phyloP scores from a whole-genome alignment of 37 sponge, comb jelly and placozoan genomes.

The Bolinopsis microptera region DNA sequence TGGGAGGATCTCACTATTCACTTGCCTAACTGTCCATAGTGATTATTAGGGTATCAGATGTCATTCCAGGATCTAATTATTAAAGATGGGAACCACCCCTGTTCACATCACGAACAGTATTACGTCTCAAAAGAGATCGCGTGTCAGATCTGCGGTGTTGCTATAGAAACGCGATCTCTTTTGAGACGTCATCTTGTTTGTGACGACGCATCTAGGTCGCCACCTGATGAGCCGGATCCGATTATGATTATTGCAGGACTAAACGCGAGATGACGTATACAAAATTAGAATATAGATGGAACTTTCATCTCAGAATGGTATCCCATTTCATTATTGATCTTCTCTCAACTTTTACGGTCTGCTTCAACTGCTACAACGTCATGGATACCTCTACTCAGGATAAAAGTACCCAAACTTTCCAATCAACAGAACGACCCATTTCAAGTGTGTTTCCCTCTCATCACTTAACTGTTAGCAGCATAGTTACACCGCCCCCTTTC shows the following conservation, averaged over 20 bases:
- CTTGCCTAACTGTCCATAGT: no score
- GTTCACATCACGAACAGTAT: not conserved
- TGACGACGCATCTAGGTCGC: not conserved
- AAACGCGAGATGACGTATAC: not conserved
- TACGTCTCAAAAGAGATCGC: not conserved
- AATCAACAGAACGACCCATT: not conserved
- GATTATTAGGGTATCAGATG: no score
- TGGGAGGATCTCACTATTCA: no score
- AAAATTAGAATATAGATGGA: not conserved
- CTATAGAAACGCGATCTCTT: not conserved
- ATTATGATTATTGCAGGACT: not conserved
- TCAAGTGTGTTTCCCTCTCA: not conserved
- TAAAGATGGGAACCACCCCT: no score
- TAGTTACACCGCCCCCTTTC: not conserved
- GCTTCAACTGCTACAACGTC: not conserved
- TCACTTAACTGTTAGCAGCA: no score
- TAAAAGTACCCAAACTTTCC: not conserved
- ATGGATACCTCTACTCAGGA: not conserved
- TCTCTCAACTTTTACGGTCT: not conserved
- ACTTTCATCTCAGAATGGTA: not conserved
- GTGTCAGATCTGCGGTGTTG: no score
- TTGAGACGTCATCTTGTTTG: not conserved
- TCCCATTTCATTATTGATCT: not conserved
- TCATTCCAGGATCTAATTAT: no score
- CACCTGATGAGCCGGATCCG: not conserved